A percentile compares a stretch with the other conserved stretches of the same genome.
Evolutionary conservation across 2,797 vertebrate genomes (phyloP).

Genomic region (Pangasius larnaudii): DNA sequence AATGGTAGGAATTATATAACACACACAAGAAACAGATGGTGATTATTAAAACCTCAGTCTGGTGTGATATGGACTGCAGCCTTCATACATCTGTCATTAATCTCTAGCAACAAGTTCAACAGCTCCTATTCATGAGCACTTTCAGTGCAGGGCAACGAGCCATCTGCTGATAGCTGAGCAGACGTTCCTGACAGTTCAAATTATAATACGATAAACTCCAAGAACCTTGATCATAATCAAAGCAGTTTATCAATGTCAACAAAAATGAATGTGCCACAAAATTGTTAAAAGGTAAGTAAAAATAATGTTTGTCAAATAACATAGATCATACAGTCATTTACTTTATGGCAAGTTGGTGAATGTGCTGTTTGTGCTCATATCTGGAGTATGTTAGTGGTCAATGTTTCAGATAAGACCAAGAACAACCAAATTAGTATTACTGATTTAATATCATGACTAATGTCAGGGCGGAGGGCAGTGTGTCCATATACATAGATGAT

Average conservation of each 20-base stretch:
- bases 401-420: neutral
- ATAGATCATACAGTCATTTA: neutral
- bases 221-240: neutral
- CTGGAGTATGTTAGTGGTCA: neutral
- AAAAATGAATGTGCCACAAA: neutral
- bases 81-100: conserved; percentile 13
- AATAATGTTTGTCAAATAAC: neutral
- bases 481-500: neutral
- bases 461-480: neutral
- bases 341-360: neutral
- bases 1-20: conserved; percentile 42
- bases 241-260: neutral
- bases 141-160: neutral
- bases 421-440: neutral
- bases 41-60: neutral
- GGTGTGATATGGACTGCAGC: conserved; percentile 25
- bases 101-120: conserved; percentile 9
- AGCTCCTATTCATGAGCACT: neutral
- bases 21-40: conserved; percentile 5
- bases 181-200: neutral
- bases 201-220: neutral
- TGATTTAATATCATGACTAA: neutral
- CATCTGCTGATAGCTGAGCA: neutral
- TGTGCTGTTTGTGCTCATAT: conserved; percentile 27
- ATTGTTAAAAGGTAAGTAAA: neutral